A percentile compares a stretch with the other conserved stretches of the same genome.
phyloP scores from a whole-genome alignment of 2,113 vertebrate genomes.

The Myrmecophaga tridactyla region DNA sequence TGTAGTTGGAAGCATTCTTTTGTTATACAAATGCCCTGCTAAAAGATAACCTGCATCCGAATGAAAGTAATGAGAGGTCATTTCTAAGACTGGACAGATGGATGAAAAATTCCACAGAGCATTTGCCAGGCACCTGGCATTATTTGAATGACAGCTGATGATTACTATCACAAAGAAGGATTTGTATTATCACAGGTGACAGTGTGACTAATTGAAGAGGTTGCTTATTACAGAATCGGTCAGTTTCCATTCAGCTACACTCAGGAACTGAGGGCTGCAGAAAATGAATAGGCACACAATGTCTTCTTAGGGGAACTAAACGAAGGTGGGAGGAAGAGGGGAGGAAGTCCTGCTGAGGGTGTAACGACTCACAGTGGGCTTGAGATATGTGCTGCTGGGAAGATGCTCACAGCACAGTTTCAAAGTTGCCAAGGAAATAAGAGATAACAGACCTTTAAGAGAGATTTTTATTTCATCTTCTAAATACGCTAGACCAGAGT shows the following conservation, averaged over 20 bases:
- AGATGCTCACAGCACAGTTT: conserved; percentile 68
- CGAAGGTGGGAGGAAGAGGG: conserved; percentile 58
- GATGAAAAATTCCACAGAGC: conserved; percentile 53
- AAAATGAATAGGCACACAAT: conserved; percentile 55
- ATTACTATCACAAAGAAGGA: conserved; percentile 64
- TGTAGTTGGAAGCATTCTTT: background rate
- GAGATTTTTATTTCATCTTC: conserved; percentile 42
- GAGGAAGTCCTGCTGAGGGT: conserved; percentile 69
- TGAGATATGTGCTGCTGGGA: conserved; percentile 62
- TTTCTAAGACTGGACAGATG: conserved; percentile 64
- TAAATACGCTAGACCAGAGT: background rate
- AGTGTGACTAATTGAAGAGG: conserved; percentile 67
- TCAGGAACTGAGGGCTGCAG: conserved; percentile 49
- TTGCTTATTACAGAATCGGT: conserved; percentile 57
- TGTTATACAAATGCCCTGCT: conserved; percentile 34
- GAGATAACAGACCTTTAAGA: conserved; percentile 66
- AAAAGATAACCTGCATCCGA: conserved; percentile 42
- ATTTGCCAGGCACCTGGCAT: conserved; percentile 54
- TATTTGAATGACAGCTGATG: conserved; percentile 59
- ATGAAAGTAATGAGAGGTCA: conserved; percentile 43
- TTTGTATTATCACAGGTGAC: conserved; percentile 69
- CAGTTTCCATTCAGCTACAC: conserved; percentile 43
- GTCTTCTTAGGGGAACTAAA: conserved; percentile 61
- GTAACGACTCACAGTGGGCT: conserved; percentile 70
- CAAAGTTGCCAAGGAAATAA: conserved; percentile 64